Base-by-base conservation (phyloP, 2,113 vertebrate species). In the Bufo bufo region DNA sequence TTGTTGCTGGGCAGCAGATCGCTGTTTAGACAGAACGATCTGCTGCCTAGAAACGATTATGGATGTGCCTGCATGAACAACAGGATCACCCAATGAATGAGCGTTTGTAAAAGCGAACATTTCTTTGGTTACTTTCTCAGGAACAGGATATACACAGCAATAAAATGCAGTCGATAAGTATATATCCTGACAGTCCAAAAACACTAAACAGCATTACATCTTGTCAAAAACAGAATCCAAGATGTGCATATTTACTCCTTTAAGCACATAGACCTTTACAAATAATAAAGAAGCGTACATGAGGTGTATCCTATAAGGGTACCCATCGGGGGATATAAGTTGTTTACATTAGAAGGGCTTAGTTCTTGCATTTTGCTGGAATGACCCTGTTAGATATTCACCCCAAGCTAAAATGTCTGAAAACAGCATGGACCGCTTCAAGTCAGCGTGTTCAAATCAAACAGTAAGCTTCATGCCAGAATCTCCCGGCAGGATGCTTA, bases 391-490 rank as follows among this genome's bases (percentile, higher is more conserved):
- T 59, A 78, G n/a, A 56, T 65, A 58, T 23, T 66, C 72, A 77
- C 87, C 71, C 54, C 14, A 47, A 66, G 81, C 58, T 77, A 23
- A 65, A 84, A 56, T 84, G 59, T 84, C 58, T 69, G 82, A 84
- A 69, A 84, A 23, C 82, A 84, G 87, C 81, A 89, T 84, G 81
- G 54, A 47, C 7, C 75, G 47, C 79, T 84, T 89, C 74, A 33
- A 89, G 82, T 78, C 72, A 84, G 81, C 59, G 14, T 69, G 87
- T 17, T 65, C 14, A 84, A 84, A 89, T 89, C 87, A 89, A 84
- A 84, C 81, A 78, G 72, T 84, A 84, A 84, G 61, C 74, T 77
- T 78, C 74, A 61, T 84, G 84, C 80, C 69, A 65, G 59, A 84
- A 84, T 78, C 87, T 84, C 81, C 72, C 61, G 81, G 72, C 72